Evolutionary conservation across 2,888 invertebrate genomes (phyloP).

Genomic region (Phortica okadai): DNA sequence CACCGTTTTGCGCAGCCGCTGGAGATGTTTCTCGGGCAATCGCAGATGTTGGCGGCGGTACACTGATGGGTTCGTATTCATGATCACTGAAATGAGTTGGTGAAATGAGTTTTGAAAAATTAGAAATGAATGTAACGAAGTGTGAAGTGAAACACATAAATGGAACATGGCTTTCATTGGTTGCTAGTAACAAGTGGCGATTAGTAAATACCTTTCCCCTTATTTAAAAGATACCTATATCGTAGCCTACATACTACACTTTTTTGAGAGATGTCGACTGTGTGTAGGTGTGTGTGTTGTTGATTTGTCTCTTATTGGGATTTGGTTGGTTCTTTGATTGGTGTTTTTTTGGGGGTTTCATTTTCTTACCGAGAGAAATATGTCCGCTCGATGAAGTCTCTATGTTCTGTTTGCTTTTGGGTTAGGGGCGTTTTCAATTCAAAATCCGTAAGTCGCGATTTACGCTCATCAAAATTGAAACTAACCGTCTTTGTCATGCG

Average conservation of each 20-base stretch:
- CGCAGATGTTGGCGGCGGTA: conserved; percentile 76
- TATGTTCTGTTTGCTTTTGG: conserved; percentile 67
- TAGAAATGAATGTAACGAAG: conserved; percentile 1
- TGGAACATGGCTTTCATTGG: conserved; percentile 4
- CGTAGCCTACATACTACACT: neutral
- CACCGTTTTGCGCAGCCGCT: conserved; percentile 40
- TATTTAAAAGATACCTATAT: neutral
- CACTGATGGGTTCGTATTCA: conserved; percentile 93
- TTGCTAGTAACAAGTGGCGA: conserved; percentile 53
- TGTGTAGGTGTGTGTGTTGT: conserved; percentile 40
- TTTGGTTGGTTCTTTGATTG: conserved; percentile 42
- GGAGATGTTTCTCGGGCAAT: conserved; percentile 58
- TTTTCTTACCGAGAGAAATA: conserved; percentile 75
- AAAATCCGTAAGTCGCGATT: conserved; percentile 71
- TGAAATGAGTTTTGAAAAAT: conserved; percentile 9
- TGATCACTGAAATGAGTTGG: conserved; percentile 83
- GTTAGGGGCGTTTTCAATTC: conserved; percentile 65
- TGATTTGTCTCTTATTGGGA: conserved; percentile 44
- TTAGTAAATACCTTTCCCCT: conserved; percentile 49
- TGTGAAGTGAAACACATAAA: conserved; percentile 12
- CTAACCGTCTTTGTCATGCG: conserved; percentile 76
- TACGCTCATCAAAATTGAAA: conserved; percentile 76
- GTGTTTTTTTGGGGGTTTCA: conserved; percentile 51
- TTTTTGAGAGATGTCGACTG: conserved; percentile 36
- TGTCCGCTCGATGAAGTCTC: conserved; percentile 72